Evolutionary conservation across 2,113 vertebrate species (phyloP).

Genomic region (Sylvietta virens): DNA sequence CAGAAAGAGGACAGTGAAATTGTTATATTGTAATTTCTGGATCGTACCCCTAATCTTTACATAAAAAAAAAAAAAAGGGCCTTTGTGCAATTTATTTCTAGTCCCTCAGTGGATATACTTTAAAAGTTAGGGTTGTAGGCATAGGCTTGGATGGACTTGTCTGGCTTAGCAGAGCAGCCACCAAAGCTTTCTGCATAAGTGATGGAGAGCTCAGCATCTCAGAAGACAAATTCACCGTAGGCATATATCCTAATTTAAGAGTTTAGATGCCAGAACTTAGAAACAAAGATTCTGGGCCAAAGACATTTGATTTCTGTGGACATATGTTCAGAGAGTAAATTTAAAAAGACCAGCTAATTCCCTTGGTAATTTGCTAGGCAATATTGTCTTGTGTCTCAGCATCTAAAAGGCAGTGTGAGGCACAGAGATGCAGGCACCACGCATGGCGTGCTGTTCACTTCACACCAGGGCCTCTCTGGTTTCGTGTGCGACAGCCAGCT

Average conservation of each 20-base stretch:
- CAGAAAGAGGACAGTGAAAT: neutral
- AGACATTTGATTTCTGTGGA: neutral
- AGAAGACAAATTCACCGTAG: neutral
- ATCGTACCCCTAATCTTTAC: neutral
- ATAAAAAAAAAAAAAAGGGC: neutral
- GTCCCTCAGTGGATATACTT: neutral
- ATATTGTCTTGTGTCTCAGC: neutral
- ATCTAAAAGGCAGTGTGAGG: neutral
- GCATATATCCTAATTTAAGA: neutral
- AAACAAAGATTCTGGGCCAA: neutral
- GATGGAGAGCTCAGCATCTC: neutral
- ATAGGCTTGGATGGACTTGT: neutral
- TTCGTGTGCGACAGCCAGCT: neutral
- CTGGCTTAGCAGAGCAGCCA: neutral
- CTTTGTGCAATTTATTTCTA: neutral
- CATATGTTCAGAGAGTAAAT: neutral
- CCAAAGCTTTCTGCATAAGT: neutral
- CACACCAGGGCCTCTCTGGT: neutral
- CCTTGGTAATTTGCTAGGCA: neutral
- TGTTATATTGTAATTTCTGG: neutral
- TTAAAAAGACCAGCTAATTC: neutral
- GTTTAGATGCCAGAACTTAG: neutral
- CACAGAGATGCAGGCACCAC: neutral
- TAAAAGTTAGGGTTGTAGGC: neutral
- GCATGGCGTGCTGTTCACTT: neutral